Evolutionary conservation across 1,140 invertebrate genomes (phyloP), one percentile per base, ranked within the genome.

Genomic region (Neodiprion lecontei): DNA sequence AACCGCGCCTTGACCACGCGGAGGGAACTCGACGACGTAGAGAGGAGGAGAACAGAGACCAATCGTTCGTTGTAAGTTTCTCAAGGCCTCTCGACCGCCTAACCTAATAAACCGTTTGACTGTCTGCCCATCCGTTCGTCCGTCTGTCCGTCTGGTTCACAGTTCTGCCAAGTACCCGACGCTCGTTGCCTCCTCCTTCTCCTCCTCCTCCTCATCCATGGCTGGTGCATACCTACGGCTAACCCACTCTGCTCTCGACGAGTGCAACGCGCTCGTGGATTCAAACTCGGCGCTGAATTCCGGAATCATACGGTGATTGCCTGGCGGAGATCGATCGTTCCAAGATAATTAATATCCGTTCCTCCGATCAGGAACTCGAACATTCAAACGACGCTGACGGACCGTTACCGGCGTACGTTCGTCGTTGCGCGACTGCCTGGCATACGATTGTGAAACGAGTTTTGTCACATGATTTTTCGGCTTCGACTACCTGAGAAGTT

Each of bases 31-130:
- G 53, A 61, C 3, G 11, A 17, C n/a, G 11, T 5, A 61, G 9
- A 61, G 11, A 61, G n/a, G 10, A 1, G 53, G n/a, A 3, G 53
- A 61, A 61, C 53, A 61, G 53, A 61, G 53, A 17, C 53, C 53
- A 61, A 61, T 61, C 53, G 9, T 61, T 61, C 53, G 4, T 17
- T 9, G 7, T 61, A 61, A 61, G 53, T 61, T 61, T 61, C 53
- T 61, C 53, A 61, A 61, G 53, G 53, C n/a, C 53, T 61, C 53
- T 61, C 11, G 11, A 14, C 53, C 53, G 53, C 5, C 53, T 61
- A 61, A 61, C 53, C 53, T 61, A 61, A 61, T 61, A 61, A 61
- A 61, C 53, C 53, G 53, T 61, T 61, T 61, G 53, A 14, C 53
- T 17, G 53, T 61, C 53, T 17, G 53, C n/a, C n/a, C 53, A 61